Evolutionary conservation across 2,113 vertebrate genomes (phyloP).

Genomic region (crab-eating macaque (Macaca fascicularis)): T2T-MFA8v1.1 NC_088377.1:95438001-95438500

Average conservation of each 20-base stretch:
- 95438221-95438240: neutral
- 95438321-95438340: neutral
- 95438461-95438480: too few species aligned
- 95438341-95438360: neutral
- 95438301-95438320: neutral
- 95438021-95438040: too few species aligned
- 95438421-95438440: too few species aligned
- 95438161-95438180: neutral
- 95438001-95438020: too few species aligned
- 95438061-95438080: neutral
- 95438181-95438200: neutral
- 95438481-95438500: too few species aligned
- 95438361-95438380: neutral
- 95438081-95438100: neutral
- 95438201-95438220: neutral
- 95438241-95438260: neutral
- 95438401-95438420: neutral
- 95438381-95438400: neutral
- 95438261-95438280: neutral
- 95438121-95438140: neutral
- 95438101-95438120: neutral
- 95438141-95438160: neutral
- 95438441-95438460: too few species aligned
- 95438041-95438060: too few species aligned
- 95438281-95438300: neutral